Evolutionary conservation across 2,888 invertebrate species (phyloP).

Genomic region (Tenthredo distinguenda): DNA sequence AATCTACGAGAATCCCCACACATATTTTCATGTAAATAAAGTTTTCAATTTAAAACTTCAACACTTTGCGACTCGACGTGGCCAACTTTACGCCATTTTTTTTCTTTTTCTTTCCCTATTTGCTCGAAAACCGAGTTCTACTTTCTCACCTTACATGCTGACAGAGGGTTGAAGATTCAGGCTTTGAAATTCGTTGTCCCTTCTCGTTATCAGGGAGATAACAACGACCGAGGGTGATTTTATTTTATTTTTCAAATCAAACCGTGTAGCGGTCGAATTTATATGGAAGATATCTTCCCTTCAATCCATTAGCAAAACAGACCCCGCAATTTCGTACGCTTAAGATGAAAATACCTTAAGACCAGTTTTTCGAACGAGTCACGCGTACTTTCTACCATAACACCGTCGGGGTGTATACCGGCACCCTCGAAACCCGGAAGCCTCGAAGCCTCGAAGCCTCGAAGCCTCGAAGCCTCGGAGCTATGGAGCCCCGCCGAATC

Average conservation of each 20-base stretch:
- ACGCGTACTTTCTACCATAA: constrained; percentile 34
- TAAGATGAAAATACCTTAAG: constrained; percentile 38
- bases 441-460: not conserved
- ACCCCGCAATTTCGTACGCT: constrained; percentile 35
- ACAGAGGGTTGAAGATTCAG: not conserved
- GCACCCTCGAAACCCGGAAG: not conserved
- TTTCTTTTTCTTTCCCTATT: not conserved
- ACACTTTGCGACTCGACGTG: not conserved
- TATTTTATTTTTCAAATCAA: constrained; percentile 1
- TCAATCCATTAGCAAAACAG: constrained; percentile 48
- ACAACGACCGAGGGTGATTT: not conserved
- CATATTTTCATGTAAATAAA: not conserved
- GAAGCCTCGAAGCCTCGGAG: constrained; percentile 19
- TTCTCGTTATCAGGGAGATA: not conserved
- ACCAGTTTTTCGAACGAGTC: constrained; percentile 46
- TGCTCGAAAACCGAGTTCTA: not conserved
- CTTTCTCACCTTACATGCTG: not conserved
- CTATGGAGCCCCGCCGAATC: constrained; percentile 31
- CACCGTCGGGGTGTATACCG: not conserved
- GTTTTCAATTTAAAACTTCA: constrained; percentile 37
- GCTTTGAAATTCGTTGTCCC: constrained; percentile 6
- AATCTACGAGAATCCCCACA: not conserved
- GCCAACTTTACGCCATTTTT: not conserved
- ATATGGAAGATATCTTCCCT: constrained; percentile 23
- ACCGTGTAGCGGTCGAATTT: not conserved